phyloP scores from a whole-genome alignment of 2,888 invertebrate genomes.

The Lasioglossum calceatum region DNA sequence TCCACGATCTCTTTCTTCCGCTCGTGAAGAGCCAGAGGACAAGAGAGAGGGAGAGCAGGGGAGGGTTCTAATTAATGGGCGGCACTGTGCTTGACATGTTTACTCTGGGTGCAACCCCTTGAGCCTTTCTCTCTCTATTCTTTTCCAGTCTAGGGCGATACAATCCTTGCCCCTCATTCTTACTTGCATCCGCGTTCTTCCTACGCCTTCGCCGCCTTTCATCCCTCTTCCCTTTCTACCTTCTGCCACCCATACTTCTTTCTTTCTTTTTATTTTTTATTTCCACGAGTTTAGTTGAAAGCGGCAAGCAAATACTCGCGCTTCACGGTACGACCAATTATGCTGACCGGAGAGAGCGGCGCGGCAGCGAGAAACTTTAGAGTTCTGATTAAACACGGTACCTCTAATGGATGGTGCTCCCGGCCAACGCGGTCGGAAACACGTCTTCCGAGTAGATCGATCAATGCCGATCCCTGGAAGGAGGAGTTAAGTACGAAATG shows the following conservation, averaged over 20 bases:
- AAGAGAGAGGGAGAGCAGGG: slow-evolving; percentile 56
- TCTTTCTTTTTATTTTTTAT: slow-evolving; percentile 54
- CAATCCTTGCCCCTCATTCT: slow-evolving; percentile 66
- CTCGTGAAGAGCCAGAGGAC: slow-evolving; percentile 61
- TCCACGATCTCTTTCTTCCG: slow-evolving; percentile 62
- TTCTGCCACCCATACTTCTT: slow-evolving; percentile 10
- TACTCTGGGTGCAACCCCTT: slow-evolving; percentile 82
- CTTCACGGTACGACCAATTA: slow-evolving; percentile 69
- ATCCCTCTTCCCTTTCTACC: slow-evolving; percentile 30
- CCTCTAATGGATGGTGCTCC: slow-evolving; percentile 82
- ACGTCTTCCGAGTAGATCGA: slow-evolving; percentile 68
- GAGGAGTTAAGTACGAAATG: slow-evolving; percentile 55
- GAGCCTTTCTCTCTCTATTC: slow-evolving; percentile 71
- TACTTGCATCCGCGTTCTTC: slow-evolving; percentile 49
- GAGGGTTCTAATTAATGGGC: slow-evolving; percentile 83
- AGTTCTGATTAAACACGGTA: slow-evolving; percentile 83
- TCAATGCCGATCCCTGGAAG: slow-evolving; percentile 41
- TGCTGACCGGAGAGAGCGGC: slow-evolving; percentile 58
- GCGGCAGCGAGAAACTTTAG: slow-evolving; percentile 78
- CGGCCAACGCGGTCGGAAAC: slow-evolving; percentile 66
- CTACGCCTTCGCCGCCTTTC: neutral
- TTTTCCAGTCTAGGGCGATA: slow-evolving; percentile 73
- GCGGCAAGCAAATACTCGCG: slow-evolving; percentile 79
- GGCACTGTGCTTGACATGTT: slow-evolving; percentile 84
- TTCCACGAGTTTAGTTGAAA: slow-evolving; percentile 77